Conservation (phyloP, 2,888 invertebrate genomes). For the Drosophila macrospina region DNA sequence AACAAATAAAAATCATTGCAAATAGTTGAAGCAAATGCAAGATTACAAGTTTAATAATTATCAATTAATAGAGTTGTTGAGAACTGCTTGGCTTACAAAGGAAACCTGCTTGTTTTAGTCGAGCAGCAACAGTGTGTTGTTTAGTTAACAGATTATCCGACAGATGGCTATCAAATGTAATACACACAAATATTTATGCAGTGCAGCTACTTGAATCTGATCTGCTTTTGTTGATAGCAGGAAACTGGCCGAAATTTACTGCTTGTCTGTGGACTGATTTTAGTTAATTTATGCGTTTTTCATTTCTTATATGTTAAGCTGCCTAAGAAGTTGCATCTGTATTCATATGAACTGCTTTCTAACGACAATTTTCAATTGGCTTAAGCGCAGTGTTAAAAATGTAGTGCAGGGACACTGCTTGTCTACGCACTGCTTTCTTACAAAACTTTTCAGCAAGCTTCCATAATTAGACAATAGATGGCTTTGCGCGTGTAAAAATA, state of each 20-base stretch:
- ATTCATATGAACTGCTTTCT: background rate
- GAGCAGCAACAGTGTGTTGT: background rate
- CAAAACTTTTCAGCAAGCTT: background rate
- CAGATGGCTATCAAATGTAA: background rate
- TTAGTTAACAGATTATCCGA: background rate
- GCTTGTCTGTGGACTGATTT: background rate
- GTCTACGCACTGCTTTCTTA: background rate
- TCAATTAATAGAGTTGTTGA: no score
- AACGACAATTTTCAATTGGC: no score
- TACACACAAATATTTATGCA: no score
- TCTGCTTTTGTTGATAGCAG: no score
- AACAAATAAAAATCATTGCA: no score
- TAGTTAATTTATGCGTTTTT: no score
- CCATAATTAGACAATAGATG: background rate
- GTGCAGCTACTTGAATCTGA: no score
- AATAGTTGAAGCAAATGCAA: no score
- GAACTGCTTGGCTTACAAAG: background rate
- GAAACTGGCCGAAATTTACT: background rate
- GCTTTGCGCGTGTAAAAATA: background rate
- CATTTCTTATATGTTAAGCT: background rate
- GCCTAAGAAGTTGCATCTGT: no score
- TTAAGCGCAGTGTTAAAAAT: no score
- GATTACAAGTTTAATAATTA: no score
- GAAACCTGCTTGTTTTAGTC: background rate
- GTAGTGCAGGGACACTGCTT: background rate